These are phyloP conservation scores for Girardia tigrina DNA, from an alignment of 2,888 invertebrate genomes.

Conservation along the genomic window DNA sequence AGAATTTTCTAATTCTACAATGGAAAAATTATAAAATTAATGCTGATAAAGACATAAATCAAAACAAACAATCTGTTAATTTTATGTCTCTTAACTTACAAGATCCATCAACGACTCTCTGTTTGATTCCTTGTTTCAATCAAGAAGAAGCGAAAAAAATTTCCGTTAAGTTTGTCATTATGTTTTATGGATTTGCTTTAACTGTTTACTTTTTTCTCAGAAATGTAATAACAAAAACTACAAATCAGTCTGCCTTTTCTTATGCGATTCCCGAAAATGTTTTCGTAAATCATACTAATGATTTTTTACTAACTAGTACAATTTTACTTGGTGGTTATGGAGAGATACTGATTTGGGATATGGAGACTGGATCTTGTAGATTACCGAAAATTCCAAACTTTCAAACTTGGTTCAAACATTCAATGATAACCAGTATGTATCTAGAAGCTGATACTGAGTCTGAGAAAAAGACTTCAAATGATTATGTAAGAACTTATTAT, in stretches of 20 bases:
- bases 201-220: too few relatives aligned
- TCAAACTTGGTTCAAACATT: conserved; percentile 5
- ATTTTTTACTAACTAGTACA: not conserved
- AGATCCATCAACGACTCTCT: not conserved
- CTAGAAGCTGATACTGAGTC: not conserved
- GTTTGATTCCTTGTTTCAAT: conserved; percentile 3
- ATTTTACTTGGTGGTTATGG: conserved; percentile 18
- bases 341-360: not conserved
- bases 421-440: not conserved
- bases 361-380: not conserved
- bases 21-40: not conserved
- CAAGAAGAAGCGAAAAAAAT: not conserved
- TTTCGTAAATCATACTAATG: not conserved
- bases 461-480: not conserved
- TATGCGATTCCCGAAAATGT: not conserved
- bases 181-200: not conserved
- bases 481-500: not conserved
- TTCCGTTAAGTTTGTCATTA: too few relatives aligned
- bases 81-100: not conserved
- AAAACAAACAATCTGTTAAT: not conserved
- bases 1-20: not conserved
- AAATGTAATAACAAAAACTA: not conserved
- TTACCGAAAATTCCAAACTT: not conserved
- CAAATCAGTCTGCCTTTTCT: not conserved
- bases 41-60: not conserved